Conservation (phyloP, 2,888 invertebrate genomes). For the Hyles lineata region DNA sequence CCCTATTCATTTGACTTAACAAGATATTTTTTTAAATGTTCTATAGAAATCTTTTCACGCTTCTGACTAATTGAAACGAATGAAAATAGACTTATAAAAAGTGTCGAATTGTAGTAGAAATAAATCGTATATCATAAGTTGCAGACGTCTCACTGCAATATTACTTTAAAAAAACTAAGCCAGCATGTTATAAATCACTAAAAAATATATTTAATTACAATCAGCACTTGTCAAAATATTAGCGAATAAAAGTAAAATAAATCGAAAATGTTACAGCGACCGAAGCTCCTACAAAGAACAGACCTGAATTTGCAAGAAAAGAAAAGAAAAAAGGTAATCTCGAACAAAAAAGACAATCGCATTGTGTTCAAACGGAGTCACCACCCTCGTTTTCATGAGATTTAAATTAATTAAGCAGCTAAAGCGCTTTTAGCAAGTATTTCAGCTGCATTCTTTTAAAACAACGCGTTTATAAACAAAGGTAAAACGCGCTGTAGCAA, state of each 20-base stretch:
- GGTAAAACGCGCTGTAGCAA: constrained; percentile 26
- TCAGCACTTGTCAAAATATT: background rate
- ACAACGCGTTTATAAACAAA: constrained; percentile 46
- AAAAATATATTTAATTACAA: no score
- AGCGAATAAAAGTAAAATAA: constrained; percentile 1
- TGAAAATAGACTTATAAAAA: no score
- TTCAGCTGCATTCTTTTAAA: constrained; percentile 56
- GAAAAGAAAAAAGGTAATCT: constrained; percentile 16
- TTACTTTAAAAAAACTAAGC: no score
- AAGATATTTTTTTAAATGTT: no score
- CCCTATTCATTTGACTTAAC: no score
- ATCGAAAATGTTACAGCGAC: constrained; percentile 7
- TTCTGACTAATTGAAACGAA: no score
- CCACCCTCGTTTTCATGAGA: constrained; percentile 47
- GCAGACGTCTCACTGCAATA: no score
- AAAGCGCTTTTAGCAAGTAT: constrained; percentile 56
- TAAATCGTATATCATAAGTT: no score
- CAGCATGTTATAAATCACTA: no score
- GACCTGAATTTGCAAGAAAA: constrained; percentile 4
- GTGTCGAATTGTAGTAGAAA: no score
- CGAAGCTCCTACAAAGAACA: background rate
- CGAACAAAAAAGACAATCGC: constrained; percentile 28
- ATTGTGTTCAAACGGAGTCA: constrained; percentile 30
- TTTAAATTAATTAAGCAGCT: constrained; percentile 78
- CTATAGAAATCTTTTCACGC: no score